A percentile compares a stretch with the other conserved stretches of the same genome.
Conservation (phyloP, 1,140 invertebrate genomes). For the Arctopsyche grandis region DNA sequence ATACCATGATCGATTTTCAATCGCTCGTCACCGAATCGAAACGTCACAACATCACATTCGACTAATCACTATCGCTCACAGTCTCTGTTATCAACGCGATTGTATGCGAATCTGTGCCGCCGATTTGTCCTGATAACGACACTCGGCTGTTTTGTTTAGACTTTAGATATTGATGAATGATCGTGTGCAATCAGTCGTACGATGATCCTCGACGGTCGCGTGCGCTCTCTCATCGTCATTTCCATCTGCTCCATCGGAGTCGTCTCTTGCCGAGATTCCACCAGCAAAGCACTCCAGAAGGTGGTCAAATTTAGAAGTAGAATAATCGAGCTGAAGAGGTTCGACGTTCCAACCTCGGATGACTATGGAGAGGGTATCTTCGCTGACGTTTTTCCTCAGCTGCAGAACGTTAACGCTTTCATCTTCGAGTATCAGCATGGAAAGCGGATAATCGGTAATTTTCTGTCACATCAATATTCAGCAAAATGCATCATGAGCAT, state of each 20-base stretch:
- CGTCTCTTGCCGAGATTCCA: background rate
- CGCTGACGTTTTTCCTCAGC: background rate
- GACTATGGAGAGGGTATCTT: background rate
- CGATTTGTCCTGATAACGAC: background rate
- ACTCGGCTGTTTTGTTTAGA: background rate
- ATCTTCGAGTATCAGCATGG: constrained; percentile 44
- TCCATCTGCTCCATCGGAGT: background rate
- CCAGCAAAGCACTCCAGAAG: background rate
- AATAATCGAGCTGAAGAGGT: background rate
- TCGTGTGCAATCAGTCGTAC: background rate
- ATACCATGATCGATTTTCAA: too few relatives aligned
- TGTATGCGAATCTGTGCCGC: constrained; percentile 12
- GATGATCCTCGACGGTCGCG: background rate
- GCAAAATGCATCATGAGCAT: too few relatives aligned
- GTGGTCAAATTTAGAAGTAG: background rate
- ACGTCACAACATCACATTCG: too few relatives aligned
- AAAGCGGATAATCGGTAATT: constrained; percentile 33
- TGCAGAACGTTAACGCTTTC: constrained; percentile 39
- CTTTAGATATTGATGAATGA: background rate
- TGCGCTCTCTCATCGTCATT: background rate
- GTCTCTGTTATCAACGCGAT: background rate
- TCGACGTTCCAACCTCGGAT: background rate
- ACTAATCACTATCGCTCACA: too few relatives aligned
- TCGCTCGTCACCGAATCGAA: too few relatives aligned
- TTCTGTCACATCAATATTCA: background rate